Percentiles rank a stretch among this genome's conserved stretches.
Conservation (phyloP, 2,888 invertebrate species). For the Hirtodrosophila duncani region DNA sequence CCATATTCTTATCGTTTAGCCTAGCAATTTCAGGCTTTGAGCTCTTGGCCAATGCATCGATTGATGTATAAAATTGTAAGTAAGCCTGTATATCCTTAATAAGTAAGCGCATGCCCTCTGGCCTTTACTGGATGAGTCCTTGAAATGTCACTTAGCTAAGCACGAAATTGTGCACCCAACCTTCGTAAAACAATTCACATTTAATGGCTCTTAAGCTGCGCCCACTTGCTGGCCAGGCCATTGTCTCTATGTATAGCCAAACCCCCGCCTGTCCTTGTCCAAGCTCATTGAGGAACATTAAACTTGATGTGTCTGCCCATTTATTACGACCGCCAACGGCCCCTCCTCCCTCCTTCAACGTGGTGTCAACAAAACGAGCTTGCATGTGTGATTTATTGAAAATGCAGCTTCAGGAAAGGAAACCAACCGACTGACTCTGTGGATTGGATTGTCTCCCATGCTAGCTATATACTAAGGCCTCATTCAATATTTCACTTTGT, state of each 20-base stretch:
- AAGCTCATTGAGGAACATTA: constrained; percentile 33
- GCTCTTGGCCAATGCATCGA: too few species aligned
- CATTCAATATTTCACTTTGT: constrained; percentile 46
- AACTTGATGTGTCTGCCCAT: constrained; percentile 43
- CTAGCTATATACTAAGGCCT: too few species aligned
- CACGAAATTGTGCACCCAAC: not conserved
- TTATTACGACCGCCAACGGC: constrained; percentile 15
- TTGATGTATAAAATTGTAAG: too few species aligned
- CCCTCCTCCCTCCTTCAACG: constrained; percentile 2
- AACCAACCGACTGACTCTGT: too few species aligned
- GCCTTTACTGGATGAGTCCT: too few species aligned
- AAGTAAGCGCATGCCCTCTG: too few species aligned
- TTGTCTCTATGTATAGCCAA: constrained; percentile 1
- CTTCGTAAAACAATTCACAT: not conserved
- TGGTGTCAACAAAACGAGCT: constrained; percentile 13
- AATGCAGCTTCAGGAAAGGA: constrained; percentile 20
- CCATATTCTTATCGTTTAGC: too few species aligned
- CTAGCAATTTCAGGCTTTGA: too few species aligned
- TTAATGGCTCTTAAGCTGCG: constrained; percentile 13
- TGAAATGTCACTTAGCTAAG: too few species aligned
- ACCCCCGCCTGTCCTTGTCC: constrained; percentile 27
- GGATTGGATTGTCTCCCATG: too few species aligned
- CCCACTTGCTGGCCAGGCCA: too few species aligned
- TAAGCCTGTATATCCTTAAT: too few species aligned
- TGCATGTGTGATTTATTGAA: constrained; percentile 48